Conservation (phyloP, 2,797 vertebrate species). For the Phrynocephalus forsythii region DNA sequence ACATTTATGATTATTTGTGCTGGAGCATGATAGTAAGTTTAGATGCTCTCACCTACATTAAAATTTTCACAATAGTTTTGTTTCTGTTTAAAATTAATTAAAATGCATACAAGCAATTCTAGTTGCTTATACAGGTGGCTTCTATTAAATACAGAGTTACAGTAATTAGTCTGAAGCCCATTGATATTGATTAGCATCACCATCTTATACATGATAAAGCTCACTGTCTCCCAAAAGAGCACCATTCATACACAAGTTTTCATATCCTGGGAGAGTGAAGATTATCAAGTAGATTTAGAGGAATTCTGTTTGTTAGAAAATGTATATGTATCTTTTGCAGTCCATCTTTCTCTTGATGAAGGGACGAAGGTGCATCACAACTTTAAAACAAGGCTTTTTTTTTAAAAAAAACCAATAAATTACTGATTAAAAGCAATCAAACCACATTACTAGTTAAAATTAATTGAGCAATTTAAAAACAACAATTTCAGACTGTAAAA, state of each 20-base stretch:
- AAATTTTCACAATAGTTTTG: neutral
- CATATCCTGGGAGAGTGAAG: too few species aligned
- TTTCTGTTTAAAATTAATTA: neutral
- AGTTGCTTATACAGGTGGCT: neutral
- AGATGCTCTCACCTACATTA: neutral
- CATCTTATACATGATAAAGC: neutral
- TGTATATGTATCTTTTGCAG: too few species aligned
- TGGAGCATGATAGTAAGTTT: neutral
- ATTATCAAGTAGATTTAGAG: neutral
- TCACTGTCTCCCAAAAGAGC: neutral
- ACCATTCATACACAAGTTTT: neutral
- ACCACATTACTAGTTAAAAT: too few species aligned
- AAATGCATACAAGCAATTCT: neutral
- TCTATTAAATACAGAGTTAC: neutral
- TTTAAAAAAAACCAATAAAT: too few species aligned
- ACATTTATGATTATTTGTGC: neutral
- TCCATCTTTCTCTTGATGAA: too few species aligned
- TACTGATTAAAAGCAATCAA: too few species aligned
- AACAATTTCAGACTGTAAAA: too few species aligned
- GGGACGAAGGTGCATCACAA: too few species aligned
- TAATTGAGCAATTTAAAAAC: too few species aligned
- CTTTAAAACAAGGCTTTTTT: too few species aligned
- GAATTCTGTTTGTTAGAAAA: neutral
- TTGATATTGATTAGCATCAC: neutral
- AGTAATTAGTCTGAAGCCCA: neutral